Percentiles rank a stretch among this genome's conserved stretches.
phyloP scores from a whole-genome alignment of 2,888 invertebrate species.

The Keiferia lycopersicella region DNA sequence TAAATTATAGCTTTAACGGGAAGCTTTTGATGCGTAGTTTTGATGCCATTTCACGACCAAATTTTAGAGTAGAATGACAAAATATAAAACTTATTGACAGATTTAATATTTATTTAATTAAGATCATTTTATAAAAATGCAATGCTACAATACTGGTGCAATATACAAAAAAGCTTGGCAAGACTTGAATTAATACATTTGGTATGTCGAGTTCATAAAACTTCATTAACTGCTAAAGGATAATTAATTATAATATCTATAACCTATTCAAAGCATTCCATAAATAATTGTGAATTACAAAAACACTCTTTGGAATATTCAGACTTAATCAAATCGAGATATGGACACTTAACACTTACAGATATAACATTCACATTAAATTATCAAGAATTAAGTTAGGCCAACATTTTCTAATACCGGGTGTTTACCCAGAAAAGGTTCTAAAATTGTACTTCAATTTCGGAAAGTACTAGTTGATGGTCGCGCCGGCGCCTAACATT shows the following conservation, averaged over 20 bases:
- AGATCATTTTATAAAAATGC: conserved; percentile 66
- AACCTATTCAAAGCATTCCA: conserved; percentile 3
- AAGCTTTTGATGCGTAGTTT: background rate
- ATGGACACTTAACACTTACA: conserved; percentile 31
- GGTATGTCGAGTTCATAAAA: conserved; percentile 2
- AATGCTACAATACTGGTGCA: conserved; percentile 51
- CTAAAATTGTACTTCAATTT: conserved; percentile 5
- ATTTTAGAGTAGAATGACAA: background rate
- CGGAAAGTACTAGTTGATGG: conserved; percentile 5
- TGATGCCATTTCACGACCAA: background rate
- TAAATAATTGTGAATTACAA: conserved; percentile 34
- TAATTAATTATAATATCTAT: background rate
- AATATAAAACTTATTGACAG: background rate
- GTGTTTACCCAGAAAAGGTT: background rate
- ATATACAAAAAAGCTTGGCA: conserved; percentile 53
- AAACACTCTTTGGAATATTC: conserved; percentile 52
- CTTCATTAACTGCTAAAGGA: background rate
- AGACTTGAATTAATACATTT: conserved; percentile 34
- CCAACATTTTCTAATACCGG: conserved; percentile 6
- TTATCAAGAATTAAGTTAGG: conserved; percentile 1
- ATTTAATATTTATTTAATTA: conserved; percentile 64
- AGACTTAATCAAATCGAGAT: conserved; percentile 40
- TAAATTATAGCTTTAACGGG: background rate
- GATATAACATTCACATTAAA: conserved; percentile 17
- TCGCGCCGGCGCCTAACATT: conserved; percentile 1